Conservation (phyloP, 1,140 invertebrate genomes). For the Paraescarpia echinospica region DNA sequence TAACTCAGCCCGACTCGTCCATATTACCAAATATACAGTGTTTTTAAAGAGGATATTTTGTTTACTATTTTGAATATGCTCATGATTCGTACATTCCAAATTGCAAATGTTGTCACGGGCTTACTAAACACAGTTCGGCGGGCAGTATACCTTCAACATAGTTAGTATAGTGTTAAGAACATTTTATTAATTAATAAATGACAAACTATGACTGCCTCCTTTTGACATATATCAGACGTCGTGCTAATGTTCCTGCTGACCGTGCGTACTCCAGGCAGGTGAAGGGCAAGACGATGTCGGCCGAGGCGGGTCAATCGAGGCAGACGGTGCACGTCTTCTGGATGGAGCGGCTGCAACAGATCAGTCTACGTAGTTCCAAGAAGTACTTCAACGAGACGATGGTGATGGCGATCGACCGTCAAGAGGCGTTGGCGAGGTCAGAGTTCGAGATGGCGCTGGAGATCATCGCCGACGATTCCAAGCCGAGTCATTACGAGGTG, state of each 20-base stretch:
- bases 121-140: too few relatives aligned
- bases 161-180: too few relatives aligned
- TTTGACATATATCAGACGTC: too few relatives aligned
- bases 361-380: conserved; percentile 17
- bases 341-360: conserved; percentile 21
- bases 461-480: background rate
- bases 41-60: too few relatives aligned
- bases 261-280: conserved; percentile 12
- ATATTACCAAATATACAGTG: too few relatives aligned
- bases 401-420: conserved; percentile 29
- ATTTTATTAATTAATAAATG: too few relatives aligned
- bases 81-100: too few relatives aligned
- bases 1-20: too few relatives aligned
- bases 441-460: conserved; percentile 26
- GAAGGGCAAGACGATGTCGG: conserved; percentile 14
- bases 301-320: conserved; percentile 14
- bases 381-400: conserved; percentile 20
- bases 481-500: conserved; percentile 14
- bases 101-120: too few relatives aligned
- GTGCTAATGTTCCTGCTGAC: background rate
- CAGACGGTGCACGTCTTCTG: conserved; percentile 23
- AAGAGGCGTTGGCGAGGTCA: conserved; percentile 24
- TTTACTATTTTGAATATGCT: too few relatives aligned
- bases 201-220: too few relatives aligned
- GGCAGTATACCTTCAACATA: too few relatives aligned